Base-by-base conservation (phyloP, 2,888 invertebrate genomes). In the Leptothorax acervorum region DNA sequence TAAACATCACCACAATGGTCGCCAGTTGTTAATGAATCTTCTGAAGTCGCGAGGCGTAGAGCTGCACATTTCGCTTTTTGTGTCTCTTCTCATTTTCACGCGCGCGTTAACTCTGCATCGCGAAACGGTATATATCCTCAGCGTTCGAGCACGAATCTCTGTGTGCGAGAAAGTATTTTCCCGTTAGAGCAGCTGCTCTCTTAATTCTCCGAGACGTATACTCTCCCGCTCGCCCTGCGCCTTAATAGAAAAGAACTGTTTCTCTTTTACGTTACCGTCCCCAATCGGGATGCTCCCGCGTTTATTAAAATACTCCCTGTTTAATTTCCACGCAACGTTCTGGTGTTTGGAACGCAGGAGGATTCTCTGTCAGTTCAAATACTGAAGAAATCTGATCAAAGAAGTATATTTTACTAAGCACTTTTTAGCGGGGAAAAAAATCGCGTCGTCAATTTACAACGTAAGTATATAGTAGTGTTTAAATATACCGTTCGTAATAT, bases 231-330 rank as follows among this genome's bases (percentile, higher is more conserved):
- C 42, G 42, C 53, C 12, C 28, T 53, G 55, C 28, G 57, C 45
- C 35, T 68, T 68, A 78, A 68, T 78, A 68, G 78, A n/a, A 78
- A 57, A 78, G 68, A 68, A 68, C 68, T 78, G 57, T 78, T 68
- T 45, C 68, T 57, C 35, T 31, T 78, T 68, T 78, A 66, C 55
- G 55, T 55, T 55, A 68, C 31, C 53, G 3, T 35, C 78, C 42
- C 57, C 78, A 68, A 18, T 68, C 57, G 68, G 23, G 68, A 68
- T 35, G 55, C 57, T 42, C 55, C 55, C 55, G 76, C 78, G 55
- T 68, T 78, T 68, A 78, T 78, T 78, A 78, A 78, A 68, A 57
- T 68, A 55, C 78, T 57, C 68, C 78, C 68, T 78, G 55, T 78
- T 78, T 78, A 68, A 78, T 68, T 78, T 68, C 68, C 57, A 68